These are phyloP conservation scores for Drosophila maculinotata DNA, from an alignment of 2,888 invertebrate genomes.

Conservation along the genomic window DNA sequence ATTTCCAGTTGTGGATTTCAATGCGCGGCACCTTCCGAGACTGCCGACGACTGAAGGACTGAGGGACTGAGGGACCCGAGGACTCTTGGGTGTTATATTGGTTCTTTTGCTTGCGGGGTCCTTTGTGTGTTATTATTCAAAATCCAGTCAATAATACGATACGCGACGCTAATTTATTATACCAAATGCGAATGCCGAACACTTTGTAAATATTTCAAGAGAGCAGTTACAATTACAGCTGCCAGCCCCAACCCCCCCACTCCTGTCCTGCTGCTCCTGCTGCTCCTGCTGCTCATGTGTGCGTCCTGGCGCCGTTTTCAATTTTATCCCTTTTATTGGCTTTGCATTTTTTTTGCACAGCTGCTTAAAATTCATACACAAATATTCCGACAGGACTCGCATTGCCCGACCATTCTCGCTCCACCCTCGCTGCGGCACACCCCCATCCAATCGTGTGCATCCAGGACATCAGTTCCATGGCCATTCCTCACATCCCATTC, in stretches of 20 bases:
- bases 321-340: slow-evolving; percentile 80
- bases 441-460: slow-evolving; percentile 3
- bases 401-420: slow-evolving; percentile 30
- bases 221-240: slow-evolving; percentile 73
- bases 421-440: neutral
- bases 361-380: slow-evolving; percentile 78
- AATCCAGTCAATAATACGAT: slow-evolving; percentile 81
- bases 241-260: slow-evolving; percentile 4
- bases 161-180: slow-evolving; percentile 77
- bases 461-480: slow-evolving; percentile 12
- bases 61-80: neutral
- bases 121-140: slow-evolving; percentile 81
- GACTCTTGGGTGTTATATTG: slow-evolving; percentile 1
- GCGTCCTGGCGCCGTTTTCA: slow-evolving; percentile 61
- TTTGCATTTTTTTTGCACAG: slow-evolving; percentile 60
- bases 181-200: slow-evolving; percentile 50
- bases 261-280: neutral
- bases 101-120: slow-evolving; percentile 38
- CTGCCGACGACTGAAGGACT: neutral
- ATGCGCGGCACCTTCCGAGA: slow-evolving; percentile 45
- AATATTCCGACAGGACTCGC: slow-evolving; percentile 59
- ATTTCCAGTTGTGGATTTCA: slow-evolving; percentile 52
- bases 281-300: slow-evolving; percentile 8
- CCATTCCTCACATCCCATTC: too few species aligned
- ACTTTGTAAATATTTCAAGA: slow-evolving; percentile 68